phyloP scores from a whole-genome alignment of 2,797 vertebrate genomes.

The Intellagama lesueurii region DNA sequence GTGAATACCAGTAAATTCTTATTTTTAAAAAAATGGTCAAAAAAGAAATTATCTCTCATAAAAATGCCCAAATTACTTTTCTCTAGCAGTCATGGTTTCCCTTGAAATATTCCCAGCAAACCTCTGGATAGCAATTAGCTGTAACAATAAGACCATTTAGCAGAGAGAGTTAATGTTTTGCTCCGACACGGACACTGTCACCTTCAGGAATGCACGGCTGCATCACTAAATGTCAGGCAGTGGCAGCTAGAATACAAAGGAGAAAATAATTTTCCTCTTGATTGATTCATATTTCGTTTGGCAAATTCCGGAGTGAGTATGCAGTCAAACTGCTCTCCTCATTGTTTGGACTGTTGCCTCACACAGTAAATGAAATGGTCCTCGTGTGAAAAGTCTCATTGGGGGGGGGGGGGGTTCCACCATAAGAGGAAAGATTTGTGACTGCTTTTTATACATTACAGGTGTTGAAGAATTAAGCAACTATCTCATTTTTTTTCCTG shows the following conservation, averaged over 20 bases:
- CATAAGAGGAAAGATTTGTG: background rate
- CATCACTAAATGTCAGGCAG: constrained; percentile 32
- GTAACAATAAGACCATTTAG: constrained; percentile 25
- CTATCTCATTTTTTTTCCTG: background rate
- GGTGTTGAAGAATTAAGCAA: background rate
- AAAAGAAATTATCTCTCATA: background rate
- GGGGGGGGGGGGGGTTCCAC: background rate
- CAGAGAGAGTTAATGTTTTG: background rate
- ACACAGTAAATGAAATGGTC: background rate
- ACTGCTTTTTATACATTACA: background rate
- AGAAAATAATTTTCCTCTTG: constrained; percentile 4
- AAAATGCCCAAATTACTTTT: background rate
- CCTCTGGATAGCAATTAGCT: background rate
- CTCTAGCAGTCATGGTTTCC: background rate
- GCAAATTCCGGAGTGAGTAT: background rate
- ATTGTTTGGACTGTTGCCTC: background rate
- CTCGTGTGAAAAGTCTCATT: constrained; percentile 3
- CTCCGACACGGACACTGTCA: background rate
- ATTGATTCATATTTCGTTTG: background rate
- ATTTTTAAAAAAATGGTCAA: background rate
- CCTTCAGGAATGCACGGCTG: background rate
- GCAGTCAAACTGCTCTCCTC: background rate
- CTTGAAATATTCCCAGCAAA: constrained; percentile 6
- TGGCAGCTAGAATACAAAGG: background rate
- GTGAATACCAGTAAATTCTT: background rate